Evolutionary conservation across 1,140 invertebrate genomes (phyloP), one percentile per base, ranked within the genome.

Genomic region (Ceratitis capitata): DNA sequence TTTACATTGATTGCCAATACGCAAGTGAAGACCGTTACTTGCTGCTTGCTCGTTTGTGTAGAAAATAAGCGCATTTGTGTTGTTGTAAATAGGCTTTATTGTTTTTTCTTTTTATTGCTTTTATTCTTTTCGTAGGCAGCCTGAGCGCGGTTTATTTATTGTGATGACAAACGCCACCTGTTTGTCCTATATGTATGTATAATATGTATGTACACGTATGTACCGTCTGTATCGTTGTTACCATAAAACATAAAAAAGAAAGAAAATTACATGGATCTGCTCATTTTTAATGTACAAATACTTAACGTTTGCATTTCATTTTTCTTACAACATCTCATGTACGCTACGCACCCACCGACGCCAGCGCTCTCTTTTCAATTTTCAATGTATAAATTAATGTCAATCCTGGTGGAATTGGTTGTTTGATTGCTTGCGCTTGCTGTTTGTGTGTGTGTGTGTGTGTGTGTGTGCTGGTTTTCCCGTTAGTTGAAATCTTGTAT

Each of bases 331-430:
- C 39, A 23, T n/a, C 23, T 78, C 39, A 5, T 78, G 39, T 45
- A 78, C 69, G n/a, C 23, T 78, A 78, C 19, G 29, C 39, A 45
- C 39, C 10, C 61, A 19, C 32, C 26, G 10, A 61, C 29, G 14
- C 64, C 23, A 10, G 14, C 61, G 32, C 39, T 32, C 26, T 49
- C 58, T 64, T 64, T 64, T 78, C 39, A 23, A 78, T 45, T 23
- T 78, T 45, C 69, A 47, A 47, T 45, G 42, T 45, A 78, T 78
- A 78, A 78, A 78, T 78, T 78, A 23, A 45, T 78, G 69, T 78
- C 69, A 78, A 78, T 42, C 39, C 69, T 45, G 39, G 69, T 45
- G 69, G 39, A 78, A 78, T 47, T 78, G 69, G 42, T n/a, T 45
- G 69, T 78, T 78, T 78, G 69, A 78, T 78, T 78, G 69, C 69